A percentile compares a stretch with the other conserved stretches of the same genome.
These are phyloP conservation scores for Scopus umbretta DNA, from an alignment of 2,113 vertebrate genomes.

Conservation along the genomic window DNA sequence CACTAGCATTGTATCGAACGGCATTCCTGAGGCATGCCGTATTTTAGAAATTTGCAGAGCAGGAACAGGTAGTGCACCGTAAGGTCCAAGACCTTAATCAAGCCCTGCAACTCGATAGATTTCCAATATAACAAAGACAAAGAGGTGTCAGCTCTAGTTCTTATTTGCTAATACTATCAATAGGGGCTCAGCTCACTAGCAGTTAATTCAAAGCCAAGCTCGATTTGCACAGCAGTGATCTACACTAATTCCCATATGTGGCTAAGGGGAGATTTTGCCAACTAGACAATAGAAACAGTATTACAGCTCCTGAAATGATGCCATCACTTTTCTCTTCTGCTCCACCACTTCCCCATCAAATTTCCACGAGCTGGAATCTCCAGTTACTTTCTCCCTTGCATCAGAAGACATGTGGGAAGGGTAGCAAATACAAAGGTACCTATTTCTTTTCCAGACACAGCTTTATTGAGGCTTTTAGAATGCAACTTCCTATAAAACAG, in stretches of 20 bases:
- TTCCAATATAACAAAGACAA: constrained; percentile 9
- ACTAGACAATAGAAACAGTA: constrained; percentile 29
- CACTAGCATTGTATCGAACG: background rate
- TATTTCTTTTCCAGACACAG: constrained; percentile 1
- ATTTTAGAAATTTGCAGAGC: background rate
- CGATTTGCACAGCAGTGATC: constrained; percentile 50
- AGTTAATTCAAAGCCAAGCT: constrained; percentile 59
- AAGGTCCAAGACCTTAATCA: background rate
- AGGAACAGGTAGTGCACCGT: background rate
- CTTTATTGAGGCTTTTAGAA: constrained; percentile 22
- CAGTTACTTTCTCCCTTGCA: background rate
- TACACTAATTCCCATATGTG: constrained; percentile 36
- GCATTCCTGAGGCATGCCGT: background rate
- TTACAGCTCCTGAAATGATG: constrained; percentile 11
- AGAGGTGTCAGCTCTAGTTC: constrained; percentile 28
- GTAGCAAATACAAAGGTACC: background rate
- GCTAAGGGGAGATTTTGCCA: constrained; percentile 35
- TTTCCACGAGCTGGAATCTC: background rate
- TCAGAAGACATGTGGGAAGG: background rate
- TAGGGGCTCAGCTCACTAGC: constrained; percentile 38
- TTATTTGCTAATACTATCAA: constrained; percentile 39
- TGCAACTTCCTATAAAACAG: background rate
- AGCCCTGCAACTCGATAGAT: constrained; percentile 5
- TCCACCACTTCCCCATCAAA: background rate
- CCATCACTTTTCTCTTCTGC: background rate